Base-by-base conservation (phyloP, 2,797 vertebrate genomes). In the Pterois miles region DNA sequence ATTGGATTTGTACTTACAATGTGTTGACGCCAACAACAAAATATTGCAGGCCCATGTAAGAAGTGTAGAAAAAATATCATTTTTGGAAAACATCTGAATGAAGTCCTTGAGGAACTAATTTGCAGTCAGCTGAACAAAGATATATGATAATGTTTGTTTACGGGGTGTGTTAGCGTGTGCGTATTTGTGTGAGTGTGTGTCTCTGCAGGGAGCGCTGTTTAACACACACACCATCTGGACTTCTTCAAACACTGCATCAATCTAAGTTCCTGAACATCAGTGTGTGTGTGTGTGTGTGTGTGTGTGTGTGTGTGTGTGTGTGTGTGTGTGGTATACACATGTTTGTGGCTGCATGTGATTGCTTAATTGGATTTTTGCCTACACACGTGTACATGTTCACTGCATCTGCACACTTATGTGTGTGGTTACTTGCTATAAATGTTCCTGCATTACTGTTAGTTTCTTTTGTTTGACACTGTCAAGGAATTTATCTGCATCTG, bases 121-220 rank as follows among this genome's bases (percentile, higher is more conserved):
- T 87, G 77, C 85, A 79, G 78, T 80, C 81, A 89, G 71, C 67
- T 82, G 78, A 84, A 91, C 80, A 89, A 86, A 89, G 83, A 91
- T 91, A 87, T 89, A 91, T 91, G 85, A 92, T 90, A 83, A 90
- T 92, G 84, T 89, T 90, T 92, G 85, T 91, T 91, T 91, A 91
- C 84, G 81, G 75, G 54, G 70, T 84, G 81, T 86, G 85, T 80
- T 69, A 66, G 68, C 31, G 38, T 64, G 60, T 77, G 79, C 74
- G 38, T 69, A 78, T 88, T 77, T 76, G 74, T 76, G 81, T 76
- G 82, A 73, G 81, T 59, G 76, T 75, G 76, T 29, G 12, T 85
- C 83, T 84, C 88, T 86, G 88, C 72, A 72, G 86, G 88, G 87
- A 91, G 75, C 73, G 25, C 71, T 88, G 85, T 89, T 89, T 87